Conservation (phyloP, 2,888 invertebrate genomes). For the Anaspis maculata region DNA sequence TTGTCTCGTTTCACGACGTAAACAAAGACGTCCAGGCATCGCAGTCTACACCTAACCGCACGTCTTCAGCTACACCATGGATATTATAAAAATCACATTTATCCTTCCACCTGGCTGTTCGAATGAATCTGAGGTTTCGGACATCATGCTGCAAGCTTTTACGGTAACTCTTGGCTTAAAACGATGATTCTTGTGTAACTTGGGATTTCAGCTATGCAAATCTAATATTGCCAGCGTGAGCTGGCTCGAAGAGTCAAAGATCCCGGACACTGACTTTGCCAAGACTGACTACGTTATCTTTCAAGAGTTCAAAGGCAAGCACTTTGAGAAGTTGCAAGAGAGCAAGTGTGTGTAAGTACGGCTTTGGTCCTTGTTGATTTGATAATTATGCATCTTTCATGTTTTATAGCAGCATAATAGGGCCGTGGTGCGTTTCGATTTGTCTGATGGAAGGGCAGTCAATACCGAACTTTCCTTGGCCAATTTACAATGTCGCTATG, state of each 20-base stretch:
- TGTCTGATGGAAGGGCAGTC: slow-evolving; percentile 63
- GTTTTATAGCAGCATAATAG: slow-evolving; percentile 58
- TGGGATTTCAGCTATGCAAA: slow-evolving; percentile 25
- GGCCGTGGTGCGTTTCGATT: slow-evolving; percentile 70
- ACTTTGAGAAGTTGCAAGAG: slow-evolving; percentile 55
- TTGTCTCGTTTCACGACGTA: too few relatives aligned
- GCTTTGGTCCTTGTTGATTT: too few relatives aligned
- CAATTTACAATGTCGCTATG: slow-evolving; percentile 80
- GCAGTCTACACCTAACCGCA: too few relatives aligned
- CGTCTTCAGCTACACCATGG: too few relatives aligned
- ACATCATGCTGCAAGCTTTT: slow-evolving; percentile 54
- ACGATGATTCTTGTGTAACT: slow-evolving; percentile 2
- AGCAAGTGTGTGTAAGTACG: slow-evolving; percentile 68
- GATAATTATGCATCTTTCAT: slow-evolving; percentile 4
- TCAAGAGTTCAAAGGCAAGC: slow-evolving; percentile 65
- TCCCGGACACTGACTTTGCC: slow-evolving; percentile 46
- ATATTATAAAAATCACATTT: slow-evolving; percentile 40
- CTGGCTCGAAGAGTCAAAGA: slow-evolving; percentile 59
- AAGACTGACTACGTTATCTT: slow-evolving; percentile 72
- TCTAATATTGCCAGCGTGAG: slow-evolving; percentile 52
- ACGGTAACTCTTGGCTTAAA: slow-evolving; percentile 41
- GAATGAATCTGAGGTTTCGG: slow-evolving; percentile 48
- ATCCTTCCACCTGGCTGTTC: slow-evolving; percentile 46
- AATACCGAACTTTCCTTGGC: slow-evolving; percentile 66
- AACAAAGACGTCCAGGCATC: too few relatives aligned